A percentile compares a stretch with the other conserved stretches of the same genome.
These are phyloP conservation scores for Sinopyrophorus schimmeli DNA, from an alignment of 2,888 invertebrate species.

Conservation along the genomic window DNA sequence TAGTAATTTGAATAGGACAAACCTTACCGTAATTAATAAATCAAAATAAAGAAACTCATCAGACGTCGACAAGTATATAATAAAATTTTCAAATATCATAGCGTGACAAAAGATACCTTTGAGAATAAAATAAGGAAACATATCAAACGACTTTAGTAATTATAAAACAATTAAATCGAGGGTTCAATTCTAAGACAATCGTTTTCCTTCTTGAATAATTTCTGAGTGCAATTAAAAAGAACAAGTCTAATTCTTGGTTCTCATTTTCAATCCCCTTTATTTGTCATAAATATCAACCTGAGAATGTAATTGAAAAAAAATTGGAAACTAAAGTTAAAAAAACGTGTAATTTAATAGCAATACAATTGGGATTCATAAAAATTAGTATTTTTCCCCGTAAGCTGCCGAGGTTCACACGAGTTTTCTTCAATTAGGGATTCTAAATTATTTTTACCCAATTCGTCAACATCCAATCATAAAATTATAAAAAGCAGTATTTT, in stretches of 20 bases:
- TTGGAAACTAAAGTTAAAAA: conserved; percentile 6
- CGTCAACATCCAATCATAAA: conserved; percentile 14
- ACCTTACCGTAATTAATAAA: conserved; percentile 19
- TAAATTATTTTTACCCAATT: conserved; percentile 20
- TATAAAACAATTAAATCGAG: conserved; percentile 39
- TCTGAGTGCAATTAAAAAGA: conserved; percentile 24
- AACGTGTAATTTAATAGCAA: conserved; percentile 21
- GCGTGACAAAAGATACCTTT: conserved; percentile 28
- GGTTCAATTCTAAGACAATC: conserved; percentile 12
- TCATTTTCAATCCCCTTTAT: conserved; percentile 17
- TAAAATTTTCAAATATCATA: conserved; percentile 19
- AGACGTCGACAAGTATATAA: conserved; percentile 10
- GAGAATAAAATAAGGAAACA: conserved; percentile 33
- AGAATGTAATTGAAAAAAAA: conserved; percentile 17
- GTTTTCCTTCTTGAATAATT: conserved; percentile 22
- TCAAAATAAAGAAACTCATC: conserved; percentile 13
- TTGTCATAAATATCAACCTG: conserved; percentile 10
- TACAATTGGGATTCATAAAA: conserved; percentile 25
- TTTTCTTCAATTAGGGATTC: conserved; percentile 21
- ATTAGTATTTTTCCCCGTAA: conserved; percentile 29
- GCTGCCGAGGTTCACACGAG: conserved; percentile 28
- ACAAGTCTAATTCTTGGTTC: conserved; percentile 14
- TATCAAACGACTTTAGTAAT: conserved; percentile 35
- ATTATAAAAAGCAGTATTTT: conserved; percentile 24
- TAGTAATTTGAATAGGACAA: too few relatives aligned